Evolutionary conservation across 64 coral and sea anemone genomes (phyloP).

Genomic region (Platygyra sinensis): DNA sequence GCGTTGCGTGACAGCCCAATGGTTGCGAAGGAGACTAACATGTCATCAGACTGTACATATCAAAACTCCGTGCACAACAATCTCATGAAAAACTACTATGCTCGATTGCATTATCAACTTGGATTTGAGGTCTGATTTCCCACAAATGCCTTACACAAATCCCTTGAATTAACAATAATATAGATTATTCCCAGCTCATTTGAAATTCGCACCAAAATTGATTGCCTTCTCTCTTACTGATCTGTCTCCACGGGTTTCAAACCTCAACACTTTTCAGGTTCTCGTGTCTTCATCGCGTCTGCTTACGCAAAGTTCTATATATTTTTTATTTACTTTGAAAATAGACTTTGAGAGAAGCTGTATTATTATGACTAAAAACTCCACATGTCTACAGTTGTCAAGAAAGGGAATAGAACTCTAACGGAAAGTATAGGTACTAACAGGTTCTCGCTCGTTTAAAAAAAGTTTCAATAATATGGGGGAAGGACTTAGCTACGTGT

Average conservation of each 20-base stretch:
- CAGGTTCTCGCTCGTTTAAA: too few species aligned
- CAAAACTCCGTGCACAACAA: conserved; percentile 30
- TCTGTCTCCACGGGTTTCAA: not conserved
- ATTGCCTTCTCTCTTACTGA: not conserved
- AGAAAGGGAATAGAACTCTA: not conserved
- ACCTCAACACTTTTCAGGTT: not conserved
- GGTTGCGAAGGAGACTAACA: not conserved
- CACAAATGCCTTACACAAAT: conserved; percentile 8
- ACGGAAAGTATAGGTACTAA: not conserved
- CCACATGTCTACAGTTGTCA: not conserved
- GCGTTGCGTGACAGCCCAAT: not conserved
- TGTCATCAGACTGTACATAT: conserved; percentile 24
- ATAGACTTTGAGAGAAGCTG: not conserved
- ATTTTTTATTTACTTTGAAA: conserved; percentile 1
- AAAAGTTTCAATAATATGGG: too few species aligned
- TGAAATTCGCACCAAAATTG: not conserved
- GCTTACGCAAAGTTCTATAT: not conserved
- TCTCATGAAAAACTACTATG: conserved; percentile 43
- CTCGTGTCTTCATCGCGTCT: not conserved
- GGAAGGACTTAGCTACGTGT: too few species aligned
- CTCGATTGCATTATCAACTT: conserved; percentile 16
- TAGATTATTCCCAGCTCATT: conserved; percentile 5
- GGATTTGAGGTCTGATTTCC: not conserved
- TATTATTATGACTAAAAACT: conserved; percentile 1
- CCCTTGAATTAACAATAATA: not conserved